A percentile compares a stretch with the other conserved stretches of the same genome.
Conservation (phyloP, 2,888 invertebrate genomes). For the Parasteatoda lunata region DNA sequence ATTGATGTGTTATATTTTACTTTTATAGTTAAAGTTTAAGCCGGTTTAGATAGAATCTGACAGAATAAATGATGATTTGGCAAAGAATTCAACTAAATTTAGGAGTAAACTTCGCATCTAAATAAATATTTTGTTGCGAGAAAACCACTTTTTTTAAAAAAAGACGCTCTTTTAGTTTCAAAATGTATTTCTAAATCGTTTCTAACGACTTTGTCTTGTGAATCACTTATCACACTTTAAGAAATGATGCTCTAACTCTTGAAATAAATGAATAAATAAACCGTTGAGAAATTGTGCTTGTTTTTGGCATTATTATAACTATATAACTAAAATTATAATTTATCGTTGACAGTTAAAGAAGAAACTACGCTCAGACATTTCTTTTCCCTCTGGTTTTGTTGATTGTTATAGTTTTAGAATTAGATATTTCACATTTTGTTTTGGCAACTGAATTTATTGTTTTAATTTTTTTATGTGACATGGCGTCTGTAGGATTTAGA, state of each 20-base stretch:
- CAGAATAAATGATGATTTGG: slow-evolving; percentile 35
- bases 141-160: background rate
- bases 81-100: background rate
- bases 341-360: no score
- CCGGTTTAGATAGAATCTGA: slow-evolving; percentile 30
- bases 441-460: no score
- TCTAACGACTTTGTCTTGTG: background rate
- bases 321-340: no score
- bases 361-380: no score
- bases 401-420: no score
- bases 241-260: background rate
- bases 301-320: no score
- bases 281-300: no score
- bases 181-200: background rate
- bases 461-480: no score
- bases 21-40: slow-evolving; percentile 14
- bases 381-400: no score
- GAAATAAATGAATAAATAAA: no score
- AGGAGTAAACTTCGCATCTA: slow-evolving; percentile 12
- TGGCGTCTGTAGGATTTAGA: no score
- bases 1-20: slow-evolving; percentile 37
- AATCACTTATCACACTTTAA: background rate
- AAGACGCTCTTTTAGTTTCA: background rate
- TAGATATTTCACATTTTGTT: no score
- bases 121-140: slow-evolving; percentile 18